Conservation (phyloP, 2,797 vertebrate species). For the Xenopus petersii region DNA sequence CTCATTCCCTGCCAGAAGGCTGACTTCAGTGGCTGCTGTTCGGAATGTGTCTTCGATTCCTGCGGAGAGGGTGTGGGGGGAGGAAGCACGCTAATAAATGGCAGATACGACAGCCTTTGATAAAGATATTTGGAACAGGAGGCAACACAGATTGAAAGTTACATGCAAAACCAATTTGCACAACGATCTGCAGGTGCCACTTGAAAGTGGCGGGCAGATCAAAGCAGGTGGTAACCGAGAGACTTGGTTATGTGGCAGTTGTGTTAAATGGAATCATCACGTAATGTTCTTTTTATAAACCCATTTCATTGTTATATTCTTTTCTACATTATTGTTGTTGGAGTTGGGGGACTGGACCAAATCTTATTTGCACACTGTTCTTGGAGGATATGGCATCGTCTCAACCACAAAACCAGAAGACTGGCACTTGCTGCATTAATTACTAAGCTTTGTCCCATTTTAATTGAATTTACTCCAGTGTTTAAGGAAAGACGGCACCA, state of each 20-base stretch:
- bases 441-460: background rate
- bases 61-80: constrained; percentile 49
- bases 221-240: constrained; percentile 17
- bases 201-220: background rate
- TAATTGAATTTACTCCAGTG: background rate
- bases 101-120: constrained; percentile 52
- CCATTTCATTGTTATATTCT: too few species aligned
- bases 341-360: too few species aligned
- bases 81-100: constrained; percentile 11
- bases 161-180: background rate
- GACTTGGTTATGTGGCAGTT: too few species aligned
- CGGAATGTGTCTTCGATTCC: constrained; percentile 95
- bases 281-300: too few species aligned
- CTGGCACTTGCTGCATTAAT: too few species aligned
- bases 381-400: too few species aligned
- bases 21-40: constrained; percentile 94
- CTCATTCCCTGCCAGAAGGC: constrained; percentile 88
- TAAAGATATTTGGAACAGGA: background rate
- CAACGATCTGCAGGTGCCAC: background rate
- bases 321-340: too few species aligned
- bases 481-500: constrained; percentile 9
- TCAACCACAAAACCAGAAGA: too few species aligned
- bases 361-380: too few species aligned
- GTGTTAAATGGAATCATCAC: too few species aligned
- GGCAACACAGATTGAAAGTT: background rate